These are phyloP conservation scores for Leucozona laternaria DNA, from an alignment of 2,888 invertebrate genomes.

Conservation along the genomic window DNA sequence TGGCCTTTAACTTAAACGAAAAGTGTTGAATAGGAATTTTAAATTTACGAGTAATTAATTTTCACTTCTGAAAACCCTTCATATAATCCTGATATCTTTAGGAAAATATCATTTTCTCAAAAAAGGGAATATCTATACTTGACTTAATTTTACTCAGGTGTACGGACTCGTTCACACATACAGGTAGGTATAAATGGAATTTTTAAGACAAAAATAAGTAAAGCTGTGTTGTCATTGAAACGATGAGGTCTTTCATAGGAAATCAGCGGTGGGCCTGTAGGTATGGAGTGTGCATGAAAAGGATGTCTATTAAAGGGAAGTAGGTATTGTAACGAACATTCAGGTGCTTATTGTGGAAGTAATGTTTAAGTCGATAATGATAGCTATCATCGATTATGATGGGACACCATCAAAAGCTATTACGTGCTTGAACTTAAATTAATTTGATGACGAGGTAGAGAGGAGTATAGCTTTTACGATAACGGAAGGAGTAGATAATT, in stretches of 20 bases:
- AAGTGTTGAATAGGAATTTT: too few species aligned
- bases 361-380: slow-evolving; percentile 9
- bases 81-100: too few species aligned
- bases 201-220: not conserved
- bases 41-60: too few species aligned
- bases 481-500: slow-evolving; percentile 1
- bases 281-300: not conserved
- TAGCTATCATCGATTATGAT: slow-evolving; percentile 12
- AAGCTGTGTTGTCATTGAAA: not conserved
- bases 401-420: slow-evolving; percentile 8
- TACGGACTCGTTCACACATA: too few species aligned
- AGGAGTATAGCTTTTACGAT: slow-evolving; percentile 6
- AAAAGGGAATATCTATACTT: too few species aligned
- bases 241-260: not conserved
- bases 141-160: too few species aligned
- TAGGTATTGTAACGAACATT: slow-evolving; percentile 1
- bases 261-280: not conserved
- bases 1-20: too few species aligned
- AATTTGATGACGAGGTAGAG: slow-evolving; percentile 1
- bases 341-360: not conserved
- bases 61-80: too few species aligned
- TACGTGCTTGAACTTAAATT: slow-evolving; percentile 15
- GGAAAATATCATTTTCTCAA: too few species aligned
- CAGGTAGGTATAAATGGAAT: too few species aligned
- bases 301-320: not conserved